Base-by-base conservation (phyloP, 2,113 vertebrate species). In the Tachycineta bicolor region DNA sequence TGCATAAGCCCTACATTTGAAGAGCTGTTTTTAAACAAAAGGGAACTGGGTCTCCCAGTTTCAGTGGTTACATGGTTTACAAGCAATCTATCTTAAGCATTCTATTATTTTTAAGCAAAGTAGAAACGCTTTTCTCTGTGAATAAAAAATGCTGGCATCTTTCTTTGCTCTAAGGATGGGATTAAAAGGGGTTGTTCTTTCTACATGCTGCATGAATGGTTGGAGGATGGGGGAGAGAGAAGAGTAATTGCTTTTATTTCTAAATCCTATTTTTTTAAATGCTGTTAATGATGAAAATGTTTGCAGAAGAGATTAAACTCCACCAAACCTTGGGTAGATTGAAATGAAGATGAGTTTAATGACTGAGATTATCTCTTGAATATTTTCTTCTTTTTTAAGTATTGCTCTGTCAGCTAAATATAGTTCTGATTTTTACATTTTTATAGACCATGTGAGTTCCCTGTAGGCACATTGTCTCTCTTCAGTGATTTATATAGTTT, bases 401-500 rank as follows among this genome's bases (percentile, higher is more conserved):
- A 60, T 52, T 93, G 31, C 82, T 90, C 67, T 89, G 21, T 75
- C 71, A 70, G 80, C 95, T 96, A 97, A 97, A 97, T 94, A 92
- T 79, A 95, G 90, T 76, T 94, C 83, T 21, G 52, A 84, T 75
- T 94, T 94, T 91, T 87, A 95, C 89, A 96, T 95, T 96, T 97
- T 96, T 94, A 94, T 89, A 84, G 82, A 87, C 83, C 78, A 74
- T 91, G 83, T 79, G 83, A 86, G 74, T 77, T 97, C 97, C 97
- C 96, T 83, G 37, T 70, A 96, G 98, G 96, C 93, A 91, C 74
- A 90, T 86, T 89, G 93, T 97, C 94, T 97, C 94, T 96, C 97
- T 95, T 86, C 70, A 49, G 68, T 98, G 96, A 97, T 96, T 97
- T 93, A 94, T 96, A 92, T 63, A 79, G 90, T 95, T 92, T 90